Evolutionary conservation across 1,140 invertebrate genomes (phyloP), one percentile per base, ranked within the genome.

Genomic region (Phocides pigmalion): DNA sequence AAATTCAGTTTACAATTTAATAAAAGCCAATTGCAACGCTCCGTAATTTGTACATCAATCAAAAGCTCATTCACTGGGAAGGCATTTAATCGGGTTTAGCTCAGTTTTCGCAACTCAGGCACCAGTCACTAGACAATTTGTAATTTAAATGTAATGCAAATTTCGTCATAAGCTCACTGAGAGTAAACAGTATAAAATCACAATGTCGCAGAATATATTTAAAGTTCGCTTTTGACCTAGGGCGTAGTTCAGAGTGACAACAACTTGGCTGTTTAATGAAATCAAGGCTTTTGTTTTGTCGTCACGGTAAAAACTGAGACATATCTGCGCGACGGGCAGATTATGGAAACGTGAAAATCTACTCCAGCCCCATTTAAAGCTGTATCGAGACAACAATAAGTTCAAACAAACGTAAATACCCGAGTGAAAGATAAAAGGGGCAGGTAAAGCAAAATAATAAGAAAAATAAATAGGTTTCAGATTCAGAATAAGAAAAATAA

Each of bases 331-430:
- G 35, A 54, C 16, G 51, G 35, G 3, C 41, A 41, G n/a, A 11
- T 15, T 15, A 54, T 54, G 20, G 51, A 41, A 54, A 41, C 51
- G 51, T 54, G 51, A 41, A 37, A 54, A 49, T 20, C 16, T 46
- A 11, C 14, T 17, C 14, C 42, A 46, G 20, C 42, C 42, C 42
- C 42, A 46, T 46, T 46, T 0, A 19, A 37, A 88, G 82, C 87
- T 92, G 0, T 12, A 35, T 35, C n/a, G 8, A 35, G 32, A 35
- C n/a, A 35, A 35, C 3, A 11, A 35, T 35, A n/a, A 11, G 11
- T n/a, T 35, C 2, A 35, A 35, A 9, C 11, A 35, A 35, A 1
- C n/a, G n/a, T 4, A 28, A 28, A 28, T 28, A 28, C n/a, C 32
- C 32, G 9, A 35, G 4, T n/a, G 32, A 35, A 37, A 17, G 37